Conservation (phyloP, 1,140 invertebrate genomes). For the Brevipalpus yothersi region DNA sequence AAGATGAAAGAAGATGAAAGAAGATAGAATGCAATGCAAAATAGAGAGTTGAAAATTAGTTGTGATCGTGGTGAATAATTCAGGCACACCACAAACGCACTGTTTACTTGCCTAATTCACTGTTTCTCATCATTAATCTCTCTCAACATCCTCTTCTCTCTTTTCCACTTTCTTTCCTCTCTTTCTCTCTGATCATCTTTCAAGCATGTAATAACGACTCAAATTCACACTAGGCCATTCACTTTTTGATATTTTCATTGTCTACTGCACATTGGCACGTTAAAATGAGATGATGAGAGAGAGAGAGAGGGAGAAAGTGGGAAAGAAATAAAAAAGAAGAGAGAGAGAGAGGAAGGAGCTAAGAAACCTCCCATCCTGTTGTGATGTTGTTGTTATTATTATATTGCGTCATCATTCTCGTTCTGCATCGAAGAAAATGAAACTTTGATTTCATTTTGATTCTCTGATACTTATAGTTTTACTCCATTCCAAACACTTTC, state of each 20-base stretch:
- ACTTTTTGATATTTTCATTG: neutral
- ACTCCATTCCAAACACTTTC: too few relatives aligned
- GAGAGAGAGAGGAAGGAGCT: too few relatives aligned
- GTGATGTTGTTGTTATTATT: too few relatives aligned
- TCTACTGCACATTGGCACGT: neutral
- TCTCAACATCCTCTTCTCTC: neutral
- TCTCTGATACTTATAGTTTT: too few relatives aligned
- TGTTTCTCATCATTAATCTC: neutral
- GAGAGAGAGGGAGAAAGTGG: neutral
- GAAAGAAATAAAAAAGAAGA: too few relatives aligned
- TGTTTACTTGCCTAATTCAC: neutral
- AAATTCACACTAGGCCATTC: too few relatives aligned
- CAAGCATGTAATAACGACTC: too few relatives aligned
- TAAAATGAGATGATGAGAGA: neutral
- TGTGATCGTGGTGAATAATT: neutral
- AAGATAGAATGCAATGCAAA: neutral
- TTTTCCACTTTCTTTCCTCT: neutral
- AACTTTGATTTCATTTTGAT: too few relatives aligned
- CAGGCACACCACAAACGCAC: neutral
- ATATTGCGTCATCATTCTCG: too few relatives aligned
- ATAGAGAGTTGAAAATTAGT: neutral
- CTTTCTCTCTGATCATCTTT: neutral
- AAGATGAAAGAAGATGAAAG: neutral
- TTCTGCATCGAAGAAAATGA: too few relatives aligned
- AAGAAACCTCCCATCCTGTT: too few relatives aligned